Conservation (phyloP, 1,140 invertebrate species). For the Sycophila sp. region DNA sequence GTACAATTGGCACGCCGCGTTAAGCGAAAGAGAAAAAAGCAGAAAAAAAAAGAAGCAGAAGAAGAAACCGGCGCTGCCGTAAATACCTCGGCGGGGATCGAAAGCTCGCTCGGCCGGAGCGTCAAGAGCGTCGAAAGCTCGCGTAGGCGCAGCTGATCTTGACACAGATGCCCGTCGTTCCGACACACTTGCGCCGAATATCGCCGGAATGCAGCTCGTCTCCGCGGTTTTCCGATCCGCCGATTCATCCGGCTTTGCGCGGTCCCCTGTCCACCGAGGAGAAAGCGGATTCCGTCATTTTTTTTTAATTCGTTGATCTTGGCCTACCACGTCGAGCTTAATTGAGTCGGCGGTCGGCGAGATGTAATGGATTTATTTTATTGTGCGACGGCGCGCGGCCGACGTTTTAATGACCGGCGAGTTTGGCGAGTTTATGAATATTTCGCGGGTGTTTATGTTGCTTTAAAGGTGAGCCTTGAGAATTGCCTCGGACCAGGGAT, state of each 20-base stretch:
- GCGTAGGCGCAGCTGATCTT: constrained; percentile 56
- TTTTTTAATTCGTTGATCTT: no score
- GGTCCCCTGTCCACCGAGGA: no score
- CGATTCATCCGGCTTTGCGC: background rate
- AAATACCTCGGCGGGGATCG: no score
- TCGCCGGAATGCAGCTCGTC: background rate
- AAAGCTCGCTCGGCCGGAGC: no score
- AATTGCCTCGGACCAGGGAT: no score
- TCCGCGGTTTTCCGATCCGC: background rate
- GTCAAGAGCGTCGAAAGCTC: no score
- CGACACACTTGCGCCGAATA: constrained; percentile 8
- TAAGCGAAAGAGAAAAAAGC: no score
- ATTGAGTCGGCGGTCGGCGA: background rate
- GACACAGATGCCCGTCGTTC: constrained; percentile 50
- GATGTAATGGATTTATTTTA: background rate
- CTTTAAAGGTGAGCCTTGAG: background rate
- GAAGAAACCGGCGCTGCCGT: no score
- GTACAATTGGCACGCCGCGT: no score
- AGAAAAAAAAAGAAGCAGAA: no score
- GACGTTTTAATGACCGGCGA: background rate
- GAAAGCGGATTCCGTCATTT: background rate
- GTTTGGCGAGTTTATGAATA: background rate
- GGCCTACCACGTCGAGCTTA: background rate
- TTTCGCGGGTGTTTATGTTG: background rate
- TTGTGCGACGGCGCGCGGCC: no score